Percentiles rank a stretch among this genome's conserved stretches.
phyloP scores from a whole-genome alignment of 2,888 invertebrate species.

The Drosophila villosipedis region DNA sequence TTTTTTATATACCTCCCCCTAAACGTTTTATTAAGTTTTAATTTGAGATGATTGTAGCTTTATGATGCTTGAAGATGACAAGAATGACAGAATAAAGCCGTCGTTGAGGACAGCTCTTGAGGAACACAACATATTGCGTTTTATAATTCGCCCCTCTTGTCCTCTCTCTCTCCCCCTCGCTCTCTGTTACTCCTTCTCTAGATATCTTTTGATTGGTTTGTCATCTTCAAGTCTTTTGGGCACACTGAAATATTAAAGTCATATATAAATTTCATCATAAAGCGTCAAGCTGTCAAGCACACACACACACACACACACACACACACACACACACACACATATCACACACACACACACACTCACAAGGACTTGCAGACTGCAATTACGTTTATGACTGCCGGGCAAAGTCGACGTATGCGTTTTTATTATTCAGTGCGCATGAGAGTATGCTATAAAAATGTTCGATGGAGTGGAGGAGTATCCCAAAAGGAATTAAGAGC shows the following conservation, averaged over 20 bases:
- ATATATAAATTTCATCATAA: slow-evolving; percentile 39
- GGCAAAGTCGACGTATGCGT: slow-evolving; percentile 44
- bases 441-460: slow-evolving; percentile 54
- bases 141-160: not conserved
- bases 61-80: slow-evolving; percentile 6
- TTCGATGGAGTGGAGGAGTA: not conserved
- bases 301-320: not conserved
- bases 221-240: slow-evolving; percentile 22
- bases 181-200: not conserved
- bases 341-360: not conserved
- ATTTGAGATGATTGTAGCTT: not conserved
- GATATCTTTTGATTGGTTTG: slow-evolving; percentile 47
- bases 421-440: slow-evolving; percentile 49
- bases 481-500: not conserved
- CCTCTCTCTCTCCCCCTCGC: not conserved
- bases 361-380: slow-evolving; percentile 36
- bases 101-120: slow-evolving; percentile 1
- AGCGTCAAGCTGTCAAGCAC: slow-evolving; percentile 27
- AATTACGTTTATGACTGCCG: slow-evolving; percentile 52
- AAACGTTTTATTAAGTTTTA: too few species aligned
- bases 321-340: not conserved
- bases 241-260: slow-evolving; percentile 49
- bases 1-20: not conserved
- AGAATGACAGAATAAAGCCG: not conserved
- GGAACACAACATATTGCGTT: slow-evolving; percentile 8